Evolutionary conservation across 1,140 invertebrate genomes (phyloP).

Genomic region (Drosophila carrolli): DNA sequence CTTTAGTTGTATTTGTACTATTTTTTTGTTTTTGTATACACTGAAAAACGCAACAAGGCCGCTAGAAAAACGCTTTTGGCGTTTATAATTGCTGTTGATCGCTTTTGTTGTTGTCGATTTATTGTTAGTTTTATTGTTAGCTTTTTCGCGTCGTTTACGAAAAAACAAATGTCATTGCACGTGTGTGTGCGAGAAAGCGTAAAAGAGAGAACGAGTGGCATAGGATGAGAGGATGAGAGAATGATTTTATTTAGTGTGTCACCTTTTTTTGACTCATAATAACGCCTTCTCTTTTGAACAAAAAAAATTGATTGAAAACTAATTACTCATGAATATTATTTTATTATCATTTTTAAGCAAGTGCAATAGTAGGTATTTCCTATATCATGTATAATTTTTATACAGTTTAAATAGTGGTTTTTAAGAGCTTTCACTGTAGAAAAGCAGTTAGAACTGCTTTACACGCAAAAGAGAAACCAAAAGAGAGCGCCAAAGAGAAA

Average conservation of each 20-base stretch:
- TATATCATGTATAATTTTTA: not conserved
- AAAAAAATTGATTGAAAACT: not conserved
- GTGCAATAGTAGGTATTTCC: conserved; percentile 3
- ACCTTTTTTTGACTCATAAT: not conserved
- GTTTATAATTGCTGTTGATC: conserved; percentile 51
- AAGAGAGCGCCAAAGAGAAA: conserved; percentile 24
- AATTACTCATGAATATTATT: conserved; percentile 26
- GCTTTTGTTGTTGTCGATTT: conserved; percentile 28
- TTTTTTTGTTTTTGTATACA: conserved; percentile 21
- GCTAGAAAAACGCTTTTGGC: conserved; percentile 53
- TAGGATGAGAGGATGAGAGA: conserved; percentile 3
- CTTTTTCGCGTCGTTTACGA: conserved; percentile 32
- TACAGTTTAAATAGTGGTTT: not conserved
- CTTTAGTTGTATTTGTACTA: conserved; percentile 1
- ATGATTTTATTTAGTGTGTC: conserved; percentile 19
- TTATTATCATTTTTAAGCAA: conserved; percentile 2
- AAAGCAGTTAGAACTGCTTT: conserved; percentile 39
- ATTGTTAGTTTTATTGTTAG: conserved; percentile 41
- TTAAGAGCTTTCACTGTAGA: conserved; percentile 32
- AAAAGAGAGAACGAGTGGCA: not conserved
- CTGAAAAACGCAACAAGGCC: conserved; percentile 57
- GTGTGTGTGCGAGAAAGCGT: conserved; percentile 37
- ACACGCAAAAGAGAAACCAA: conserved; percentile 1
- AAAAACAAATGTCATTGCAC: conserved; percentile 34
- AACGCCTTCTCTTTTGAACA: not conserved